Base-by-base conservation (phyloP, 2,113 vertebrate genomes). In the Podilymbus podiceps region DNA sequence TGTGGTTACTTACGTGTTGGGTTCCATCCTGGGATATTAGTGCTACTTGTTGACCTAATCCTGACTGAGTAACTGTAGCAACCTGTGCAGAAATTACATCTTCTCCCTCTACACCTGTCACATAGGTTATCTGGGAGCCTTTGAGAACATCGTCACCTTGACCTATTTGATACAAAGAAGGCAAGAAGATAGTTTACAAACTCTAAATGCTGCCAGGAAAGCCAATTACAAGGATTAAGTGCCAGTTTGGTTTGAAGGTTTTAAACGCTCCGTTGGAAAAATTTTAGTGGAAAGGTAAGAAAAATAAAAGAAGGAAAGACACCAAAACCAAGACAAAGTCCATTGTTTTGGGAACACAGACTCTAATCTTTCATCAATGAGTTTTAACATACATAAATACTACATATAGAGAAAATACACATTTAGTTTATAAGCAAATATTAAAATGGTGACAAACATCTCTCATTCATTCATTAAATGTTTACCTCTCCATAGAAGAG, bases 21-120 rank as follows among this genome's bases (percentile, higher is more conserved):
- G 99, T 99, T 62, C 99, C 99, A 18, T 99, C 99, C 94, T 99
- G 99, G n/a, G 99, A 98, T 97, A 99, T 99, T 89, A 99, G 98
- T 77, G 99, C 99, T 89, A 99, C 98, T 59, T 99, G 99, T n/a
- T 99, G 99, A 94, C 99, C 97, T 82, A 99, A 97, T 75, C 98
- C 98, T 67, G 99, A 98, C 11, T 98, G 97, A 62, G 97, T 98
- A 83, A 99, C 99, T 67, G 98, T 97, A 31, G 98, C 98, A 93
- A 99, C 96, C 66, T 99, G 99, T 93, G 99, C 99, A 73, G 99
- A 98, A 35, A 99, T 98, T 1, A 99, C 98, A 88, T 99, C 99
- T 1, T 99, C 99, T 73, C 98, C 99, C 15, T 99, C 99, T 40
- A 99, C 99, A 16, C 98, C 97, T 33, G 99, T 98, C 27, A 99